Conservation (phyloP, 2,113 vertebrate species). For the Chrysemys picta region DNA sequence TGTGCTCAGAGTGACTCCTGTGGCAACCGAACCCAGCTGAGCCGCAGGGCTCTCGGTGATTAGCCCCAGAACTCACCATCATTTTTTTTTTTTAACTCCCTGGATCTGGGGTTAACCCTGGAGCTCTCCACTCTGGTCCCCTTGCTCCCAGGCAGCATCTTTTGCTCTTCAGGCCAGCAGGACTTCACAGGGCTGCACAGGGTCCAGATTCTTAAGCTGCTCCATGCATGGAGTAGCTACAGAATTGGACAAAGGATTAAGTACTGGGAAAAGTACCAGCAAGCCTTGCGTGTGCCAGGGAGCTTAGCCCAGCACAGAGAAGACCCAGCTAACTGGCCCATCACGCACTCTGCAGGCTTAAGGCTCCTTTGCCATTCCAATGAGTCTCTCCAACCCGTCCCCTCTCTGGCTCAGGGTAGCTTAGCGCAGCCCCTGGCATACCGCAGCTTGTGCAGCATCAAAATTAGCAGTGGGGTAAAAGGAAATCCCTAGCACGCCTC, state of each 20-base stretch:
- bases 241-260: not conserved
- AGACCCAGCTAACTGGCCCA: not conserved
- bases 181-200: not conserved
- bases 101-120: not conserved
- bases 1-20: not conserved
- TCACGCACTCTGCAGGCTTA: accelerated
- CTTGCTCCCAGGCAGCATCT: not conserved
- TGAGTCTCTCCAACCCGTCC: not conserved
- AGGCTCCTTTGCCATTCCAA: not conserved
- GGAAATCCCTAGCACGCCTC: accelerated
- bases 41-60: not conserved
- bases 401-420: accelerated
- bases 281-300: not conserved
- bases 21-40: not conserved
- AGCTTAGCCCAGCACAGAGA: not conserved
- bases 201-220: not conserved
- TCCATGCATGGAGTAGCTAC: not conserved
- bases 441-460: not conserved
- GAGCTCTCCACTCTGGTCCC: not conserved
- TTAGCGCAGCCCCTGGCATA: not conserved
- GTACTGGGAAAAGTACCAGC: not conserved
- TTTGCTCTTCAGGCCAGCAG: not conserved
- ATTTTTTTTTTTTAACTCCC: not conserved
- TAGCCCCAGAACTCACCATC: not conserved
- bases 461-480: not conserved